Evolutionary conservation across 2,888 invertebrate species (phyloP).

Genomic region (Cryptocheilus praepositus): DNA sequence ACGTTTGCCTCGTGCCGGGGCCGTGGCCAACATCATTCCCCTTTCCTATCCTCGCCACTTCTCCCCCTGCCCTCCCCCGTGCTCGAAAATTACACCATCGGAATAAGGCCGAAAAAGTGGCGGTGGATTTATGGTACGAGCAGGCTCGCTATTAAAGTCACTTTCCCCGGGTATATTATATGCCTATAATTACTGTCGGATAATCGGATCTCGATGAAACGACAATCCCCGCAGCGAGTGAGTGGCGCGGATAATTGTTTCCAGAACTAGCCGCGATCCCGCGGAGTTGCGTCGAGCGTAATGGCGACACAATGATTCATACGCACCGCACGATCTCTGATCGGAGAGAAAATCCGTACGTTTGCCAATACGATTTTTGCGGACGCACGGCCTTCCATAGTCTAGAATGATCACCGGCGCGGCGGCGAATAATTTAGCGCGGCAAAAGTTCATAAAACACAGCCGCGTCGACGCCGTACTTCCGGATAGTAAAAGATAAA

Average conservation of each 20-base stretch:
- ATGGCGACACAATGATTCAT: not conserved
- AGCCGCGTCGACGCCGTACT: too few species aligned
- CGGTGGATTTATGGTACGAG: conserved; percentile 15
- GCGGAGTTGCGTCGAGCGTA: too few species aligned
- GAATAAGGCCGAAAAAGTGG: not conserved
- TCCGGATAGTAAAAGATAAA: too few species aligned
- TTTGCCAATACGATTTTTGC: not conserved
- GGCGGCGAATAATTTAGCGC: too few species aligned
- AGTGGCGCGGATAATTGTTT: too few species aligned
- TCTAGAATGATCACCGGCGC: too few species aligned
- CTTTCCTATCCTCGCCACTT: conserved; percentile 5
- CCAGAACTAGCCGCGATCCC: too few species aligned
- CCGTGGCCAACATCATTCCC: not conserved
- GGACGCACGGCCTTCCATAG: too few species aligned
- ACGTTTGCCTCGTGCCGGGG: not conserved
- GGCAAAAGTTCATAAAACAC: too few species aligned
- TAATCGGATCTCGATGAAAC: conserved; percentile 6
- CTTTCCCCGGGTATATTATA: conserved; percentile 25
- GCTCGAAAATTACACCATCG: not conserved
- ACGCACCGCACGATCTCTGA: not conserved
- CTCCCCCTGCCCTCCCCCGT: not conserved
- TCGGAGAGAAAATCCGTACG: not conserved
- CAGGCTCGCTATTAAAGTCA: conserved; percentile 34
- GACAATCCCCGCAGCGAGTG: too few species aligned
- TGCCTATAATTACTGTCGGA: conserved; percentile 10